Base-by-base conservation (phyloP, 2,797 vertebrate species). In the Danio aesculapii region DNA sequence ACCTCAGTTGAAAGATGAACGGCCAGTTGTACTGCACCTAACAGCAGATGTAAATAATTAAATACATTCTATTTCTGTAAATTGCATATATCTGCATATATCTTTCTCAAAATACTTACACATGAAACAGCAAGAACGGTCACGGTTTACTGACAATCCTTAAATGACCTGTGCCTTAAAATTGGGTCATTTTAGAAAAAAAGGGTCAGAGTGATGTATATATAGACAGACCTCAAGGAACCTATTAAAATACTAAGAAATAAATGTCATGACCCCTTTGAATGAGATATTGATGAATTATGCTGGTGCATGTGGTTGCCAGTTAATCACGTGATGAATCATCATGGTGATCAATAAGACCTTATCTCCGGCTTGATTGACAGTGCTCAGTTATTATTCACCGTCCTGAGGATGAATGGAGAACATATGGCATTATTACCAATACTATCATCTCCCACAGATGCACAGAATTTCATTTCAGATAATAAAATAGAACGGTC, bases 281-380 rank as follows among this genome's bases (percentile, higher is more conserved):
- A 17, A 49, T 52, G 46, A 52, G 30, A 12, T 13, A 41, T 52
- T 50, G 39, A 30, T 52, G 73, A 50, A 75, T 73, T 59, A 8
- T 50, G 6, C 52, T 67, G 43, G 41, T 58, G 44, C 12, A 41
- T 61, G 53, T 39, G 63, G 14, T 46, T 69, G 47, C 57, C 43
- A 63, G 58, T 69, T 81, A 82, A 84, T 84, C 80, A 74, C 39
- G 46, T 61, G 80, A 83, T 57, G 53, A 82, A 79, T 86, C 75
- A 79, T 68, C 47, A 6, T 5, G 7, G 58, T 74, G 75, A 87
- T 86, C 87, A 55, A 86, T 88, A 80, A 61, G 8, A 70, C 17
- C 61, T 83, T 73, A 79, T 81, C 50, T 19, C 59, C 57, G 46
- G 39, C 46, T 11, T 67, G 59, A 79, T 19, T 57, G 77, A 72